Percentiles rank a stretch among this genome's conserved stretches.
phyloP scores from a whole-genome alignment of 2,888 invertebrate species.

The Anagyrus pseudococci region DNA sequence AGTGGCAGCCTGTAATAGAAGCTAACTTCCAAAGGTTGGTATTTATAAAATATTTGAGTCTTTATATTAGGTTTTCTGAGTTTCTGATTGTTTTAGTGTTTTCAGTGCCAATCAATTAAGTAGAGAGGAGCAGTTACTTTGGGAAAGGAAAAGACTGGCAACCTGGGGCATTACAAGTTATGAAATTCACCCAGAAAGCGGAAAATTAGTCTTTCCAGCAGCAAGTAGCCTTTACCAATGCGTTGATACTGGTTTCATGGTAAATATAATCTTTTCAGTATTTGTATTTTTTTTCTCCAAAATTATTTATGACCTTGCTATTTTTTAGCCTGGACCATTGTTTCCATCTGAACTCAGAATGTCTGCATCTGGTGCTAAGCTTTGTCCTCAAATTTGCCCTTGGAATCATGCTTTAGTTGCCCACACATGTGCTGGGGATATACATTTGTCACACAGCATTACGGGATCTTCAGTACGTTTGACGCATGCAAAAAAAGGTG shows the following conservation, averaged over 20 bases:
- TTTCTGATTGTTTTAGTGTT: conserved; percentile 45
- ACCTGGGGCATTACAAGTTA: conserved; percentile 95
- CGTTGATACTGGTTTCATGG: conserved; percentile 74
- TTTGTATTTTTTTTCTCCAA: not conserved
- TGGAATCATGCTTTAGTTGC: conserved; percentile 82
- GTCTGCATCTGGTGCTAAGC: conserved; percentile 71
- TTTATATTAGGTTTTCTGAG: conserved; percentile 18
- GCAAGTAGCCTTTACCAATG: conserved; percentile 89
- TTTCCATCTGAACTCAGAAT: conserved; percentile 75
- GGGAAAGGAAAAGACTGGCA: conserved; percentile 90
- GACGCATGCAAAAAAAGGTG: conserved; percentile 75
- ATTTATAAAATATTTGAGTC: not conserved
- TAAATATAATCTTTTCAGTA: conserved; percentile 54
- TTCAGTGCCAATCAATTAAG: conserved; percentile 72
- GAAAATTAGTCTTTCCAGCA: conserved; percentile 90
- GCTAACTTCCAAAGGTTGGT: conserved; percentile 68
- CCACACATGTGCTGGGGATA: conserved; percentile 87
- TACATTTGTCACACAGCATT: conserved; percentile 82
- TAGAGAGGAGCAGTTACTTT: conserved; percentile 87
- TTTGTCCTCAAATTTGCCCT: conserved; percentile 86
- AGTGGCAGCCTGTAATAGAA: conserved; percentile 85
- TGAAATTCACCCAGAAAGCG: conserved; percentile 81
- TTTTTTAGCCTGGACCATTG: conserved; percentile 66
- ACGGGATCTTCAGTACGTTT: conserved; percentile 75
- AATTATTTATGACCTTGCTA: not conserved